Evolutionary conservation across 2,888 invertebrate genomes (phyloP), one percentile per base, ranked within the genome.

Genomic region (Lasius fuliginosus): DNA sequence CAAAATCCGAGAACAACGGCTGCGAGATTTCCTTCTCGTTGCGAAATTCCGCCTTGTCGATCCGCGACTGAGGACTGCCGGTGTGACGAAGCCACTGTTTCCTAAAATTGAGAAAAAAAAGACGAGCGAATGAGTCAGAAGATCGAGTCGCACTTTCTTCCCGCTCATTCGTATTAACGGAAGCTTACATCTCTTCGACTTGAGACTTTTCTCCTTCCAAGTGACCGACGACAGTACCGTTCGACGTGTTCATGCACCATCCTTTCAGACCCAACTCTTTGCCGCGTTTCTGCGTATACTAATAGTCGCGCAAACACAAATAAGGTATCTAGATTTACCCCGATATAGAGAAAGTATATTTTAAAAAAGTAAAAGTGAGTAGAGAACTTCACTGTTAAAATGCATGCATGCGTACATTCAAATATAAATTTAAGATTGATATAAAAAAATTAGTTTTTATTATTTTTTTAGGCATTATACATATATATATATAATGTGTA

Each of bases 1-100:
- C 92, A 90, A 97, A 97, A 81, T 95, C 93, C 0, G 95, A 87
- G 87, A 95, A 96, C 0, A 95, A 95, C 82, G 94, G 96, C 3
- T 95, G 93, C 0, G 94, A 69, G n/a, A 97, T 96, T 85, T 96
- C 95, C 86, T 95, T 96, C 85, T 96, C 96, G 91, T 97, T 97
- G 27, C 95, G 95, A 94, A 98, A 98, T 86, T 97, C 96, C 0
- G 96, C 96, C 93, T 96, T 97, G 11, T 97, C 97, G 88, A 98
- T 98, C 88, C 95, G 95, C 67, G 97, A 97, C 88, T 96, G 96
- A 0, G 98, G 98, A 93, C 98, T 98, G 62, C 98, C 98, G 6
- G 96, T 97, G 46, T 95, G 95, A 90, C 96, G 95, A 75, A 98
- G 94, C 96, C 96, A 96, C 11, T 94, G 89, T 93, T 96, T 96